Evolutionary conservation across 2,113 vertebrate species (phyloP).

Genomic region (Pomatostomus ruficeps): DNA sequence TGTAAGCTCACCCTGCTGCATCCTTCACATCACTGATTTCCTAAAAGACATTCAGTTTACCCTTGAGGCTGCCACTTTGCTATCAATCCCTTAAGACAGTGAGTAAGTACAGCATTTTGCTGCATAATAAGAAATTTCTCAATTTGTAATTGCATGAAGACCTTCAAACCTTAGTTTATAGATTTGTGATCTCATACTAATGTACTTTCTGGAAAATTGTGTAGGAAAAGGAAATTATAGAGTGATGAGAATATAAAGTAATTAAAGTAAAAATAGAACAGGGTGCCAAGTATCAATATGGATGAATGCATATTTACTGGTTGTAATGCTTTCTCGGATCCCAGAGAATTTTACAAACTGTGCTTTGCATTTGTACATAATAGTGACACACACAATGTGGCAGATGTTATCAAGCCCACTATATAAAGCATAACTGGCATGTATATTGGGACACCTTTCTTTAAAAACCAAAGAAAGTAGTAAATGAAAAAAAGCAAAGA

Average conservation of each 20-base stretch:
- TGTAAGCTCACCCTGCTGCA: background rate
- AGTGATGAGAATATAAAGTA: background rate
- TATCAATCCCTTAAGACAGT: background rate
- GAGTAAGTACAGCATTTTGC: background rate
- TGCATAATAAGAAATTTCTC: background rate
- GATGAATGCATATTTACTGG: background rate
- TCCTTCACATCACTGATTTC: background rate
- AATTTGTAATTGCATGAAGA: background rate
- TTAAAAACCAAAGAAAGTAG: background rate
- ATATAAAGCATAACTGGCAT: background rate
- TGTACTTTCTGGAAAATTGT: background rate
- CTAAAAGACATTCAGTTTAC: background rate
- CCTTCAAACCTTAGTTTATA: background rate
- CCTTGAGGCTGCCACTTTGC: background rate
- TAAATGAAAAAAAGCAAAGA: background rate
- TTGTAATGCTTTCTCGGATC: background rate
- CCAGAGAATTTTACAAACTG: background rate
- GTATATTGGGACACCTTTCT: background rate
- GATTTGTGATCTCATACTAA: background rate
- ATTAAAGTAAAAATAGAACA: background rate
- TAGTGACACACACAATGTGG: background rate
- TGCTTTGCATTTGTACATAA: background rate
- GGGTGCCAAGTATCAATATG: background rate
- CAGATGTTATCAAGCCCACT: background rate
- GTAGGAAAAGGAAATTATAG: background rate